Evolutionary conservation across 2,888 invertebrate species (phyloP).

Genomic region (Euspilapteryx auroguttella): DNA sequence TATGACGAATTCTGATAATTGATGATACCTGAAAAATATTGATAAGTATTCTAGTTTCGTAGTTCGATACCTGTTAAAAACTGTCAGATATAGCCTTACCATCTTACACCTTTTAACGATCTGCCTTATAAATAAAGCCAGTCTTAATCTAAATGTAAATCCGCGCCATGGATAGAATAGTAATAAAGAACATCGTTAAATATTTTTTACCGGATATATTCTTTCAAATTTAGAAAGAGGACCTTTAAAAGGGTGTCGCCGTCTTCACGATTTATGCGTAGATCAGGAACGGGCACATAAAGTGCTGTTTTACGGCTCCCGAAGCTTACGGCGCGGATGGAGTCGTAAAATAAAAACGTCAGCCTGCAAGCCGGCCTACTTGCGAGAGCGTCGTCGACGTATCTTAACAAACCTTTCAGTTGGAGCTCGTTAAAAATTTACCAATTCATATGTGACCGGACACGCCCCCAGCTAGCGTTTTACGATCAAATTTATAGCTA

Average conservation of each 20-base stretch:
- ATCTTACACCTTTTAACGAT: too few relatives aligned
- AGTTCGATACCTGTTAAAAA: too few relatives aligned
- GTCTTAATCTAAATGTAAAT: too few relatives aligned
- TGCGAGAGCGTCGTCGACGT: too few relatives aligned
- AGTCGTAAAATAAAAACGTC: conserved; percentile 50
- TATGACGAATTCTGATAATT: too few relatives aligned
- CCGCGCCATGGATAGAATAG: too few relatives aligned
- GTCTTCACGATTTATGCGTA: conserved; percentile 25
- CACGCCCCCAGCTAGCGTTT: conserved; percentile 20
- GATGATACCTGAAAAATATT: too few relatives aligned
- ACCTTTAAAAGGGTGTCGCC: conserved; percentile 33
- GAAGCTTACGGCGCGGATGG: conserved; percentile 24
- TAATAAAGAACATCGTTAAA: conserved; percentile 48
- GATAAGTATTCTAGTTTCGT: too few relatives aligned
- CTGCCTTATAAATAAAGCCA: too few relatives aligned
- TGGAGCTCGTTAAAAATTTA: conserved; percentile 27
- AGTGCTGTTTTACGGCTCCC: conserved; percentile 16
- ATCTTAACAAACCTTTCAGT: conserved; percentile 34
- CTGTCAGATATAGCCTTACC: too few relatives aligned
- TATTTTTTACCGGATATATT: too few relatives aligned
- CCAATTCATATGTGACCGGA: conserved; percentile 17
- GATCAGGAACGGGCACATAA: conserved; percentile 26
- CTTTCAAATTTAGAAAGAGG: conserved; percentile 40
- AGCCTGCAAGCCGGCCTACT: too few relatives aligned
- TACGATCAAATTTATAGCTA: conserved; percentile 23